phyloP scores from a whole-genome alignment of 2,113 vertebrate species.

The Trinectes maculatus region DNA sequence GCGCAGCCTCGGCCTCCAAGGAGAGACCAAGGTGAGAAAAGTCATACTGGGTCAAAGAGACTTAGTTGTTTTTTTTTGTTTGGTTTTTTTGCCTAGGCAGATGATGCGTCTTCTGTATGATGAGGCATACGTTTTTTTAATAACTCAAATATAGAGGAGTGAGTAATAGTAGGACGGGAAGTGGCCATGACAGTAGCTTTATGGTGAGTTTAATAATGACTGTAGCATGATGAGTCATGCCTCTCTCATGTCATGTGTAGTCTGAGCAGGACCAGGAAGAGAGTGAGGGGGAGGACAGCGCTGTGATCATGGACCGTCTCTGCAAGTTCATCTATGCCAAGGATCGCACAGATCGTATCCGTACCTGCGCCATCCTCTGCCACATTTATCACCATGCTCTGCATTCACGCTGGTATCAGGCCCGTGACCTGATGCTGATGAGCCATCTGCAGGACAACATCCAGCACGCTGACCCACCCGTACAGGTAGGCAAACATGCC shows the following conservation, averaged over 20 bases:
- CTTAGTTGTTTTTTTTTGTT: not conserved
- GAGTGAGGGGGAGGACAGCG: conserved; percentile 89
- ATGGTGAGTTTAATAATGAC: not conserved
- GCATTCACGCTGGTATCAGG: conserved; percentile 94
- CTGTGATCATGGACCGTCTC: conserved; percentile 89
- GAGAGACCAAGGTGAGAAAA: conserved; percentile 85
- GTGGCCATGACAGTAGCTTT: not conserved
- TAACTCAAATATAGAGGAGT: not conserved
- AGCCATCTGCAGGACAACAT: conserved; percentile 95
- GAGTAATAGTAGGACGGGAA: not conserved
- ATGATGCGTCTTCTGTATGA: not conserved
- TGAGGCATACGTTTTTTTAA: not conserved
- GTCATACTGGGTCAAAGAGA: not conserved
- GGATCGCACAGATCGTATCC: conserved; percentile 91
- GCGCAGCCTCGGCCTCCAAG: conserved; percentile 85
- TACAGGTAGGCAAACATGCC: conserved; percentile 82
- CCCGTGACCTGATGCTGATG: conserved; percentile 94
- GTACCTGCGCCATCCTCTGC: conserved; percentile 92
- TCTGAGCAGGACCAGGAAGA: conserved; percentile 92
- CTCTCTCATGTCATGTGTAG: conserved; percentile 58
- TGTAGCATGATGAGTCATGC: too few species aligned
- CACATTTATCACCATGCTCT: conserved; percentile 95
- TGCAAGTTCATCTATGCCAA: conserved; percentile 93
- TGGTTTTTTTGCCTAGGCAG: too few species aligned
- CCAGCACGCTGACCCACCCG: conserved; percentile 91